Base-by-base conservation (phyloP, 2,888 invertebrate genomes). In the Microplitis deprimator region DNA sequence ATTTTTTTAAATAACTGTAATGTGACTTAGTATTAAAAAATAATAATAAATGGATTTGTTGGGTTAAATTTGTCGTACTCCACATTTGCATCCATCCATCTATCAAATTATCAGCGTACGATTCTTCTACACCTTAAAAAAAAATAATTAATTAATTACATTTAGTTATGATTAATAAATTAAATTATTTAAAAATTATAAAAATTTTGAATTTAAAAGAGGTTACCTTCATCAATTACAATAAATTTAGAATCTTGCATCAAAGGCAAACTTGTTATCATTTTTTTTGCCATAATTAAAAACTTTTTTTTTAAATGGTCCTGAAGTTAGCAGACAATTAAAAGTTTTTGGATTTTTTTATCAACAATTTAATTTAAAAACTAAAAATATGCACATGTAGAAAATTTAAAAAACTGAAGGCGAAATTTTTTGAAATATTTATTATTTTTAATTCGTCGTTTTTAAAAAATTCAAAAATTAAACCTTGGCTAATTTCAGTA, bases 141-240 rank as follows among this genome's bases (percentile, higher is more conserved):
- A 70, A 59, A 61, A 61, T 76, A 20, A 29, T 40, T 50, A 77
- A 60, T 50, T 50, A 62, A 16, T 13, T 38, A 64, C 59, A 39
- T 17, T 50, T 68, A 16, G 10, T 4, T 6, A 59, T 6, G 20
- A 68, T 60, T 16, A n/a, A 65, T 65, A 78, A 65, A 67, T 41
- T 39, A 29, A 62, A 17, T 16, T 17, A 71, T 71, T 40, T 5
- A 17, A 61, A 13, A 39, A 8, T 10, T 5, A 72, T 29, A 68
- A 68, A 41, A 5, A 65, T 62, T 17, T 68, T 5, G 13, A 39
- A 67, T 70, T 29, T 59, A 60, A 20, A 20, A 29, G 29, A 78
- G 73, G 74, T 82, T 83, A 88, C 89, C 87, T 85, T 89, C 89
- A 65, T 89, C 87, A 68, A 89, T 76, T 68, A 89, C 78, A 59